These are phyloP conservation scores for Microplitis mediator DNA, from an alignment of 1,140 invertebrate genomes.

Conservation along the genomic window DNA sequence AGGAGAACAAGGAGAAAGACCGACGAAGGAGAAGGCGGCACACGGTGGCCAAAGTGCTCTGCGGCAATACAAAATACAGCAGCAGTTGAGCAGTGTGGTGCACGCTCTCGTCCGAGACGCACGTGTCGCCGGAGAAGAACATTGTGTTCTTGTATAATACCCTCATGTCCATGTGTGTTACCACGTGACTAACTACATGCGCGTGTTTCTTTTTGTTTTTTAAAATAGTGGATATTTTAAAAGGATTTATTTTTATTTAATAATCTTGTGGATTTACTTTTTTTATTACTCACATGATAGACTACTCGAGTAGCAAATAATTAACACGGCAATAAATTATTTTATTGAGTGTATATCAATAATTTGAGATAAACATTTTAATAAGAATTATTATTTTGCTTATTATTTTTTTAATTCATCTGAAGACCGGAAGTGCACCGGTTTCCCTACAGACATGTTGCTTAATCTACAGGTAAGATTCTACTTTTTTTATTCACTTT, in stretches of 20 bases:
- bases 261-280: too few species aligned
- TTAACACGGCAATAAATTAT: too few species aligned
- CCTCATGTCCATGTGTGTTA: constrained; percentile 5
- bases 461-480: constrained; percentile 3
- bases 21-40: constrained; percentile 7
- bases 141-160: not conserved
- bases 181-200: constrained; percentile 4
- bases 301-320: too few species aligned
- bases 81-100: constrained; percentile 19
- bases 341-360: not conserved
- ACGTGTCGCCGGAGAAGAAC: constrained; percentile 11
- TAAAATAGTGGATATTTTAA: not conserved
- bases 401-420: not conserved
- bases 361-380: not conserved
- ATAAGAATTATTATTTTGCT: not conserved
- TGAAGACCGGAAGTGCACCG: constrained; percentile 4
- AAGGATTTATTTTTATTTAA: not conserved
- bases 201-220: not conserved
- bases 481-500: too few species aligned
- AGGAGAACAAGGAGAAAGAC: constrained; percentile 7
- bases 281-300: too few species aligned
- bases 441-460: not conserved
- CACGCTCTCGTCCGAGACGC: constrained; percentile 19
- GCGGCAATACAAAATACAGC: constrained; percentile 9
- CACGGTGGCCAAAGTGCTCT: constrained; percentile 10